These are phyloP conservation scores for Agriotes lineatus DNA, from an alignment of 2,888 invertebrate species.

Conservation along the genomic window DNA sequence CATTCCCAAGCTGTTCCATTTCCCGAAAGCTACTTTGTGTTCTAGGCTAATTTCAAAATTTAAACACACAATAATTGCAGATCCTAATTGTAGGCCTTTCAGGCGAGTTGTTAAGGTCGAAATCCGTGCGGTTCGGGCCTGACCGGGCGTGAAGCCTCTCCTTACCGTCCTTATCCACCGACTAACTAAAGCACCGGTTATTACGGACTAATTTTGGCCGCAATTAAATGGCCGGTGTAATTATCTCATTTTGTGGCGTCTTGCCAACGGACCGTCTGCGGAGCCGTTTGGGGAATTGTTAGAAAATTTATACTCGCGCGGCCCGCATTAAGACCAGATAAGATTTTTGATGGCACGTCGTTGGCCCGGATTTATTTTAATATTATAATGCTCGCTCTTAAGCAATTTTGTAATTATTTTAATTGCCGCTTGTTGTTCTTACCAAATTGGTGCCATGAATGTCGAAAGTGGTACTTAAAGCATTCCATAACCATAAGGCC, in stretches of 20 bases:
- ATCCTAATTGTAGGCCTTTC: slow-evolving; percentile 58
- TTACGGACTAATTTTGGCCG: slow-evolving; percentile 65
- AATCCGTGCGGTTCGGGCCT: slow-evolving; percentile 40
- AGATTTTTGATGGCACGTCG: slow-evolving; percentile 37
- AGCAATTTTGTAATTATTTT: slow-evolving; percentile 39
- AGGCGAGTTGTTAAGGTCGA: slow-evolving; percentile 49
- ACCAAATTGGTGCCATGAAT: slow-evolving; percentile 15
- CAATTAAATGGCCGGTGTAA: slow-evolving; percentile 65
- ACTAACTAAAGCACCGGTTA: slow-evolving; percentile 62
- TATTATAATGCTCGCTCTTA: slow-evolving; percentile 32
- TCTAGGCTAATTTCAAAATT: slow-evolving; percentile 60
- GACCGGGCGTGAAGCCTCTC: slow-evolving; percentile 33
- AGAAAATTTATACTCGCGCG: slow-evolving; percentile 51
- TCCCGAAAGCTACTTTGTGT: slow-evolving; percentile 57
- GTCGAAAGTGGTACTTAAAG: background rate
- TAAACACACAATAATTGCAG: slow-evolving; percentile 63
- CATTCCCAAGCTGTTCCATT: slow-evolving; percentile 33
- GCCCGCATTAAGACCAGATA: slow-evolving; percentile 46
- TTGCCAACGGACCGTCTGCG: slow-evolving; percentile 57
- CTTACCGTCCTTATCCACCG: slow-evolving; percentile 51
- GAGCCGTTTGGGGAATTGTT: slow-evolving; percentile 53
- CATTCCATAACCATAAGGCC: background rate
- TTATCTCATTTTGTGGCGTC: slow-evolving; percentile 66
- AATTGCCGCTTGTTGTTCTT: slow-evolving; percentile 22
- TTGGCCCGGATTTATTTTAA: slow-evolving; percentile 34